phyloP scores from a whole-genome alignment of 23 tunicate species.

The Phallusia fumigata region DNA sequence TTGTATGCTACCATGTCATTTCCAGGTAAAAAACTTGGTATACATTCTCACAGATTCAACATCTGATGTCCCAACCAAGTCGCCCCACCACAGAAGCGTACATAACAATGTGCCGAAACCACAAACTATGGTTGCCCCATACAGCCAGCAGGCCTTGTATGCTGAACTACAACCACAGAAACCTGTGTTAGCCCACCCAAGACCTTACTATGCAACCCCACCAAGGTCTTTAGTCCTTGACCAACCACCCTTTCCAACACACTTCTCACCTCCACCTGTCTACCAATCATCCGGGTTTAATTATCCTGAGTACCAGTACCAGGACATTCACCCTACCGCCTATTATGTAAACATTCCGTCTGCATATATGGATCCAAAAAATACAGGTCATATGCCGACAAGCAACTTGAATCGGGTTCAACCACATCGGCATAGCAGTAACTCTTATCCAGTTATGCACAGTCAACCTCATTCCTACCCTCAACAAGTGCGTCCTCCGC shows the following conservation, averaged over 20 bases:
- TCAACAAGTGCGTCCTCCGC: not conserved
- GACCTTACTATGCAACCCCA: slow-evolving; percentile 25
- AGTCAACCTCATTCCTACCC: not conserved
- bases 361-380: not conserved
- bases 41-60: not conserved
- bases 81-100: not conserved
- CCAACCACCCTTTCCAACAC: slow-evolving; percentile 28
- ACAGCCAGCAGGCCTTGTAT: not conserved
- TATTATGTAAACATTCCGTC: not conserved
- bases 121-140: not conserved
- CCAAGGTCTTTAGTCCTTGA: not conserved
- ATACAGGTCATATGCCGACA: not conserved
- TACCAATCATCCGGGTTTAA: not conserved
- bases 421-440: not conserved
- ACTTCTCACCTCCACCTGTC: slow-evolving; percentile 30
- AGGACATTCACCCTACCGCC: not conserved
- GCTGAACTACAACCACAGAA: not conserved
- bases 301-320: not conserved
- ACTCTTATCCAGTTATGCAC: not conserved
- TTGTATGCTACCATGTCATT: no score
- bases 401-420: not conserved
- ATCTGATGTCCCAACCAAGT: not conserved
- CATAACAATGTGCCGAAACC: not conserved
- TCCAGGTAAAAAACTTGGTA: not conserved
- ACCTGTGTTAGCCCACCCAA: slow-evolving; percentile 26